phyloP scores from a whole-genome alignment of 2,797 vertebrate species.

The Mionectes olivaceus region DNA sequence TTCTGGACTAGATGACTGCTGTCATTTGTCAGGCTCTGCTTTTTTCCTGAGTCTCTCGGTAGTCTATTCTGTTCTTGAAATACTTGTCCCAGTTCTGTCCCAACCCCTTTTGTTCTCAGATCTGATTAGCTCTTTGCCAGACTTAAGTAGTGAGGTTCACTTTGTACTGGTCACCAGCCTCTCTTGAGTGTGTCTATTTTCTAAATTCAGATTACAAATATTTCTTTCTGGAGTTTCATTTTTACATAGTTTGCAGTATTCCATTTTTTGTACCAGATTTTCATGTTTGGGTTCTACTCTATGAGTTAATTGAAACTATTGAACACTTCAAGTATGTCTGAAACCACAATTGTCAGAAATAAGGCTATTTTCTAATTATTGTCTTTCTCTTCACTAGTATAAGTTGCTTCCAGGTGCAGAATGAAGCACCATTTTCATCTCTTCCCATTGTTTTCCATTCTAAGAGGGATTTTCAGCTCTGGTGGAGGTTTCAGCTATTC shows the following conservation, averaged over 20 bases:
- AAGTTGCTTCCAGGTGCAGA: not conserved
- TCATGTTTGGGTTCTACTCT: not conserved
- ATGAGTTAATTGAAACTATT: slow-evolving; percentile 13
- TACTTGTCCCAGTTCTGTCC: not conserved
- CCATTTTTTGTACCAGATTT: not conserved
- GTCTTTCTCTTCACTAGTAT: not conserved
- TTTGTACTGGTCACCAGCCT: not conserved
- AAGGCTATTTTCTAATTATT: not conserved
- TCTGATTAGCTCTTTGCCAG: not conserved
- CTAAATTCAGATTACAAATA: not conserved
- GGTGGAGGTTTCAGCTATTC: not conserved
- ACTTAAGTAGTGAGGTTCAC: not conserved
- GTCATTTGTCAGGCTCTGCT: not conserved
- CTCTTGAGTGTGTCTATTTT: not conserved
- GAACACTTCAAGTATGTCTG: not conserved
- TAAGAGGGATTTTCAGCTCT: not conserved
- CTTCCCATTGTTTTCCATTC: not conserved
- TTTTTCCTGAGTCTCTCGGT: not conserved
- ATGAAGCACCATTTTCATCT: not conserved
- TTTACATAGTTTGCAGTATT: not conserved
- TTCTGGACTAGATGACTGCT: not conserved
- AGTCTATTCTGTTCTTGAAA: not conserved
- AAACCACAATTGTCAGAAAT: not conserved
- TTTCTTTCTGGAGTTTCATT: not conserved
- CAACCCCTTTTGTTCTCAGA: not conserved